These are phyloP conservation scores for Rhadina sibilatrix DNA, from an alignment of 2,113 vertebrate genomes.

Conservation along the genomic window DNA sequence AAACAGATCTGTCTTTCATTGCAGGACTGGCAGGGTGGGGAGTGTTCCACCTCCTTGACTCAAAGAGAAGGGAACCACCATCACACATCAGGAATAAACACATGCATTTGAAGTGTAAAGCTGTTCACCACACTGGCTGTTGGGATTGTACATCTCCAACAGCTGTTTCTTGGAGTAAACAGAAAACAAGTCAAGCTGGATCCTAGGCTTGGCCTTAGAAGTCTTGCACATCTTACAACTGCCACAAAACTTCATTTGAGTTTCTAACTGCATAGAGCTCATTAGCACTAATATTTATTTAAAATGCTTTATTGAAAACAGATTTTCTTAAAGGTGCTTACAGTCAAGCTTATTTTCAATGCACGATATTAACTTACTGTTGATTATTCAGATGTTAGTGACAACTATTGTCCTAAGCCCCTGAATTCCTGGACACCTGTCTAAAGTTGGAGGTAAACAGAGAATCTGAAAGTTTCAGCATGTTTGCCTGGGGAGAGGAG, in stretches of 20 bases:
- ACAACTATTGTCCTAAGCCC: background rate
- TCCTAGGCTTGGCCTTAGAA: background rate
- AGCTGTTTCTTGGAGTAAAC: background rate
- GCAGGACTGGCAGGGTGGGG: background rate
- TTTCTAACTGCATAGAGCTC: background rate
- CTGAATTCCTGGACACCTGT: background rate
- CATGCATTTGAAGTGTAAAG: background rate
- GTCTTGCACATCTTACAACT: background rate
- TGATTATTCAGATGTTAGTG: background rate
- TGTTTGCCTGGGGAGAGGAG: background rate
- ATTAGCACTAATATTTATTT: background rate
- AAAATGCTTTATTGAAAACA: background rate
- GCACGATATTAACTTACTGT: accelerated
- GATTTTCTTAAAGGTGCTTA: background rate
- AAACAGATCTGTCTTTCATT: accelerated
- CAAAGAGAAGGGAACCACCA: background rate
- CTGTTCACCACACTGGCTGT: background rate
- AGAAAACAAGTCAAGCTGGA: background rate
- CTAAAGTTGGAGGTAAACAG: background rate
- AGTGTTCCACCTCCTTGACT: background rate
- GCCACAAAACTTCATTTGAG: background rate
- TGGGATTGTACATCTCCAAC: background rate
- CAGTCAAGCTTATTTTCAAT: background rate
- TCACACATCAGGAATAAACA: background rate
- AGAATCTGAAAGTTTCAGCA: background rate